Evolutionary conservation across 2,888 invertebrate genomes (phyloP).

Genomic region (Brachylomia viminalis): DNA sequence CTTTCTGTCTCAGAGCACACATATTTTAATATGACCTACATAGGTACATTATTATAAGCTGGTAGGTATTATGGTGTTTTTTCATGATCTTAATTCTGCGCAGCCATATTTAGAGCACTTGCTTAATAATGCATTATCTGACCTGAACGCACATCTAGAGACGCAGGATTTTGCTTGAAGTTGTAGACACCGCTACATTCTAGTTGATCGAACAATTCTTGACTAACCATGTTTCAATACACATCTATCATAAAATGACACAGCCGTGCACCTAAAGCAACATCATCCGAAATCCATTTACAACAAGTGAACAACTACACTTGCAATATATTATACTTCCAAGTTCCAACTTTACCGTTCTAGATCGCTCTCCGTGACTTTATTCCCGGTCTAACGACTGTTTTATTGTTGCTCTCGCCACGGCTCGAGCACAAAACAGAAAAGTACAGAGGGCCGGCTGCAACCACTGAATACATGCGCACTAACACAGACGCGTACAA

Average conservation of each 20-base stretch:
- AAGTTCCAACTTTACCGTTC: constrained; percentile 55
- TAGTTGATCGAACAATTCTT: background rate
- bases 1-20: background rate
- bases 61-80: background rate
- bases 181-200: too few species aligned
- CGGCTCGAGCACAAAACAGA: constrained; percentile 35
- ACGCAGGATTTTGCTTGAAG: too few species aligned
- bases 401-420: constrained; percentile 70
- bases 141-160: background rate
- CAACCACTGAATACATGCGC: too few species aligned
- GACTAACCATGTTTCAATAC: background rate
- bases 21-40: background rate
- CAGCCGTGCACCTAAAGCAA: constrained; percentile 18
- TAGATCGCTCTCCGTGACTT: constrained; percentile 51
- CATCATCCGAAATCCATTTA: constrained; percentile 33
- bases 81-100: background rate
- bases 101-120: background rate
- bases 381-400: constrained; percentile 54
- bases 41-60: background rate
- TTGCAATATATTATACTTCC: constrained; percentile 30
- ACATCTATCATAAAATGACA: background rate
- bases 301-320: constrained; percentile 19
- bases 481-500: background rate
- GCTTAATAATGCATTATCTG: background rate
- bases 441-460: background rate